These are phyloP conservation scores for Cebidichthys violaceus DNA, from an alignment of 2,113 vertebrate genomes.

Conservation along the genomic window DNA sequence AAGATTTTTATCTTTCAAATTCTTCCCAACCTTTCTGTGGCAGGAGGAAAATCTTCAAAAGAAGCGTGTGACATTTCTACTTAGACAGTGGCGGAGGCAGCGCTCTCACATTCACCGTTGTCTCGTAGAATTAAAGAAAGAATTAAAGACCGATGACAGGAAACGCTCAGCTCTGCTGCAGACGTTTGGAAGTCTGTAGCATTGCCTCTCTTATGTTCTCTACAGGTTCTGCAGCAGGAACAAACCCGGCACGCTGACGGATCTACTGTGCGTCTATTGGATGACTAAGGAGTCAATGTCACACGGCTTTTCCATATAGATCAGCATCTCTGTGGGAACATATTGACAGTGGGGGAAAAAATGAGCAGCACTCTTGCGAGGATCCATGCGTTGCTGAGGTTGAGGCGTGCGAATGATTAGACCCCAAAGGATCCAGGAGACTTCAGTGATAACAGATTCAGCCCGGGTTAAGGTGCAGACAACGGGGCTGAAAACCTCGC, in stretches of 20 bases:
- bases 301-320: constrained; percentile 45
- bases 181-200: constrained; percentile 12
- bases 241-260: not conserved
- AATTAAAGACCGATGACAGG: not conserved
- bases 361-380: not conserved
- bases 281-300: constrained; percentile 37
- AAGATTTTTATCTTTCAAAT: not conserved
- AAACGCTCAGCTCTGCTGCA: constrained; percentile 1
- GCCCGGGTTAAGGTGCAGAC: not conserved
- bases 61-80: constrained; percentile 2
- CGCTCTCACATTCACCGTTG: not conserved
- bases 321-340: constrained; percentile 26
- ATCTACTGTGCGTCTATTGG: constrained; percentile 15
- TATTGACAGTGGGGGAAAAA: constrained; percentile 7
- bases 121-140: not conserved
- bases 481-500: constrained; percentile 43
- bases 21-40: not conserved
- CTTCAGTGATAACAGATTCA: too few relatives aligned
- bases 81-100: not conserved
- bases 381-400: not conserved
- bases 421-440: constrained; percentile 5
- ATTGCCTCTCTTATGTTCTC: constrained; percentile 13
- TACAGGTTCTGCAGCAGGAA: not conserved
- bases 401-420: not conserved
- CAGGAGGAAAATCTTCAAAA: not conserved